Evolutionary conservation across 2,888 invertebrate genomes (phyloP).

Genomic region (Euclidia mi): DNA sequence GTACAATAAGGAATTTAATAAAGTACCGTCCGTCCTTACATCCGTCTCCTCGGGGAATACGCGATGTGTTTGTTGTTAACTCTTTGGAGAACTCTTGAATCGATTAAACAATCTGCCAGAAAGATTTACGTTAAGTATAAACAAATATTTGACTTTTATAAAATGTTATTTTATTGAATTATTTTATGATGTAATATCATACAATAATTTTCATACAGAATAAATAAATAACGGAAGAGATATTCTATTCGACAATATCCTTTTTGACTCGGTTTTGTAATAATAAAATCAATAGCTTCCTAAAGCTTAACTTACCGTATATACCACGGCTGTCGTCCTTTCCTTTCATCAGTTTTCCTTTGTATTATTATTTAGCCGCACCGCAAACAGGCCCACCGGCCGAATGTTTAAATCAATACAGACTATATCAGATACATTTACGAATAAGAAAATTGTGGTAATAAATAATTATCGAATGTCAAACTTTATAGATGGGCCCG

Average conservation of each 20-base stretch:
- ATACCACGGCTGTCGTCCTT: constrained; percentile 53
- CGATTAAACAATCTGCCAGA: background rate
- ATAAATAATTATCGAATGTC: constrained; percentile 14
- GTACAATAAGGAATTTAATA: too few relatives aligned
- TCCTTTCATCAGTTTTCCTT: constrained; percentile 60
- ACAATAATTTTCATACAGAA: constrained; percentile 15
- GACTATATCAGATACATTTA: constrained; percentile 33
- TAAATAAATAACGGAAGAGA: constrained; percentile 28
- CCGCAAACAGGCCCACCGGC: constrained; percentile 51
- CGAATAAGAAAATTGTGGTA: constrained; percentile 18
- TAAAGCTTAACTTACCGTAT: constrained; percentile 67
- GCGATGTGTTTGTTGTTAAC: background rate
- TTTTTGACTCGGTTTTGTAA: constrained; percentile 28
- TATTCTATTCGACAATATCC: constrained; percentile 27
- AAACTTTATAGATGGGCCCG: constrained; percentile 15
- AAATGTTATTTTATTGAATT: constrained; percentile 10
- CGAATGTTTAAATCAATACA: constrained; percentile 49
- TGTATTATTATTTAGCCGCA: constrained; percentile 62
- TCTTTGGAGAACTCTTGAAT: constrained; percentile 4
- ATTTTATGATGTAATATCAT: constrained; percentile 20
- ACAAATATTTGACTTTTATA: constrained; percentile 6
- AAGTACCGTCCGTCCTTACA: too few relatives aligned
- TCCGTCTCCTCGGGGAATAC: too few relatives aligned
- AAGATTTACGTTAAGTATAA: background rate
- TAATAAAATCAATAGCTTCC: constrained; percentile 64